phyloP scores from a whole-genome alignment of 2,113 vertebrate genomes.

The Gambusia affinis region DNA sequence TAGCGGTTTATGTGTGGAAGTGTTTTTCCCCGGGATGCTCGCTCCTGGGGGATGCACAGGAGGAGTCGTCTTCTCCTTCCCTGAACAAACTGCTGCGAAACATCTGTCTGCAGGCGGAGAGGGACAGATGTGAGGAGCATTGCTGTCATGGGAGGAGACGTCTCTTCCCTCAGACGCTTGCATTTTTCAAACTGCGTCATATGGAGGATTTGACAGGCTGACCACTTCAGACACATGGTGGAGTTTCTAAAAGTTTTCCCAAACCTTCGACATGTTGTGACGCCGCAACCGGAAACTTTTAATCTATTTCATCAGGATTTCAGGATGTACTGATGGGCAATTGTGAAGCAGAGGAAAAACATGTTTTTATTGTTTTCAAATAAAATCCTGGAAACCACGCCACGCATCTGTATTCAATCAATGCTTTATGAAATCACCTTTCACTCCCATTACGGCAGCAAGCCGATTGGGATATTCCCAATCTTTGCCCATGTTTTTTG shows the following conservation, averaged over 20 bases:
- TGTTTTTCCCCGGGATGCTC: slow-evolving; percentile 61
- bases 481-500: not conserved
- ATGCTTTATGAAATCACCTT: not conserved
- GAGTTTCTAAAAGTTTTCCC: not conserved
- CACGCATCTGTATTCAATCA: not conserved
- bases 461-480: not conserved
- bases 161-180: slow-evolving; percentile 45
- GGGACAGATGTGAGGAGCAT: slow-evolving; percentile 55
- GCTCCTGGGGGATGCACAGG: slow-evolving; percentile 59
- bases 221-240: not conserved
- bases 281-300: not conserved
- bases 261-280: not conserved
- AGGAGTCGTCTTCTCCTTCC: slow-evolving; percentile 57
- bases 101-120: slow-evolving; percentile 67
- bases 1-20: slow-evolving; percentile 67
- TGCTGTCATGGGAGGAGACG: slow-evolving; percentile 55
- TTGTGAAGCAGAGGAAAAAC: not conserved
- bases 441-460: not conserved
- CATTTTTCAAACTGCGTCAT: slow-evolving; percentile 46
- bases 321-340: not conserved
- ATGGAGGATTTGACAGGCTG: slow-evolving; percentile 22
- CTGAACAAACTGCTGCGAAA: slow-evolving; percentile 67
- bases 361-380: no score
- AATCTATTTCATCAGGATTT: no score
- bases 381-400: not conserved